A percentile compares a stretch with the other conserved stretches of the same genome.
These are phyloP conservation scores for Cyclopterus lumpus DNA, from an alignment of 2,797 vertebrate genomes.

Conservation along the genomic window DNA sequence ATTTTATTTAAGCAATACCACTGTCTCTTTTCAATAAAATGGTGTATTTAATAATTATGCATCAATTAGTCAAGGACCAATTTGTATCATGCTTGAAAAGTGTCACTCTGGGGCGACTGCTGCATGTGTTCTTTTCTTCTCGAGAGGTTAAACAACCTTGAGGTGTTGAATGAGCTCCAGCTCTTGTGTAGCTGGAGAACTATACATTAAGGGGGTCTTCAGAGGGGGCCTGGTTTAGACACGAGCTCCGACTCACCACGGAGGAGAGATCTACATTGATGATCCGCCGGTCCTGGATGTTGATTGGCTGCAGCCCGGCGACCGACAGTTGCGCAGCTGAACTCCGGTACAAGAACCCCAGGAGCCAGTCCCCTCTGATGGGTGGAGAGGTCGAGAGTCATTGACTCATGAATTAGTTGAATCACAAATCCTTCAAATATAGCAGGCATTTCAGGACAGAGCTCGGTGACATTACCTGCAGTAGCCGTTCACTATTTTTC, in stretches of 20 bases:
- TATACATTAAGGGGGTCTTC: background rate
- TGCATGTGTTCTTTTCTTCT: background rate
- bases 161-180: background rate
- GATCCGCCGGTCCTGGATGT: conserved; percentile 87
- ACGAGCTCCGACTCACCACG: conserved; percentile 85
- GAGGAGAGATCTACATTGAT: conserved; percentile 95
- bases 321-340: conserved; percentile 91
- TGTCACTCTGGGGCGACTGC: background rate
- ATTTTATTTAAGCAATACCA: conserved; percentile 15
- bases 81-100: background rate
- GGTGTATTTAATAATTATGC: conserved; percentile 6
- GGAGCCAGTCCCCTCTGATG: conserved; percentile 95
- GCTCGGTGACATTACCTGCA: conserved; percentile 86
- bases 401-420: conserved; percentile 2
- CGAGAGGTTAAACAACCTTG: background rate
- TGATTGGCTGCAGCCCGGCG: conserved; percentile 93
- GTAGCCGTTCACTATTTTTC: conserved; percentile 95
- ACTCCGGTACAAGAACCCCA: conserved; percentile 93
- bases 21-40: conserved; percentile 40
- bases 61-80: background rate
- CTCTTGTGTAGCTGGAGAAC: background rate
- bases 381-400: conserved; percentile 10
- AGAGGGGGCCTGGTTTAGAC: background rate
- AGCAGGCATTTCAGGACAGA: no score
- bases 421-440: background rate